Evolutionary conservation across 1,140 invertebrate species (phyloP).

Genomic region (Myzus persicae): DNA sequence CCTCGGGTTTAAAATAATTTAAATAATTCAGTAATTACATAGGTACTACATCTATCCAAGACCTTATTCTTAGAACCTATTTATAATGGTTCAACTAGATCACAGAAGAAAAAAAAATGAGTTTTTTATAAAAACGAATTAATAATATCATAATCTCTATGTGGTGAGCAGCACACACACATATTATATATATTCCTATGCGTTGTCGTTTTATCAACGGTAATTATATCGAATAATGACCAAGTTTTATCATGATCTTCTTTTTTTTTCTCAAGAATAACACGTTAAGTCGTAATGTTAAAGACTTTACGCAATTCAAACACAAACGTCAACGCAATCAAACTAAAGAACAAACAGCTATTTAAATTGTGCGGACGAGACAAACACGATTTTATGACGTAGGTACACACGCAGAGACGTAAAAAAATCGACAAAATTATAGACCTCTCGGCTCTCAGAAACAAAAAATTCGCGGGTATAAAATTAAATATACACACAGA

Average conservation of each 20-base stretch:
- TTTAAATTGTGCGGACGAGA: background rate
- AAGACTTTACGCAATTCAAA: background rate
- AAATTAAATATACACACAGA: background rate
- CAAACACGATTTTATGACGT: background rate
- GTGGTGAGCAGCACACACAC: background rate
- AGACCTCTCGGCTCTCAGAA: background rate
- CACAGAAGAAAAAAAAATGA: background rate
- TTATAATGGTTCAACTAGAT: background rate
- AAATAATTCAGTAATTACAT: background rate
- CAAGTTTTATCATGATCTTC: background rate
- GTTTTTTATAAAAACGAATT: background rate
- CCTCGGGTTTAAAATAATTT: background rate
- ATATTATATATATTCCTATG: background rate
- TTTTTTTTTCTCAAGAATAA: slow-evolving; percentile 24
- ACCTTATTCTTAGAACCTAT: background rate
- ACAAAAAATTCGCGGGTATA: background rate
- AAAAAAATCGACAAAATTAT: background rate
- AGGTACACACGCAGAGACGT: background rate
- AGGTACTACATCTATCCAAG: background rate
- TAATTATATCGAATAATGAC: slow-evolving; percentile 18
- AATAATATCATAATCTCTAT: background rate
- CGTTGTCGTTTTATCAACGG: slow-evolving; percentile 29
- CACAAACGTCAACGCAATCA: slow-evolving; percentile 13
- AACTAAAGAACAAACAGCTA: background rate
- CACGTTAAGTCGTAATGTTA: background rate